Percentiles rank a stretch among this genome's conserved stretches.
phyloP scores from a whole-genome alignment of 2,797 vertebrate genomes.

The Anguilla pacifica region DNA sequence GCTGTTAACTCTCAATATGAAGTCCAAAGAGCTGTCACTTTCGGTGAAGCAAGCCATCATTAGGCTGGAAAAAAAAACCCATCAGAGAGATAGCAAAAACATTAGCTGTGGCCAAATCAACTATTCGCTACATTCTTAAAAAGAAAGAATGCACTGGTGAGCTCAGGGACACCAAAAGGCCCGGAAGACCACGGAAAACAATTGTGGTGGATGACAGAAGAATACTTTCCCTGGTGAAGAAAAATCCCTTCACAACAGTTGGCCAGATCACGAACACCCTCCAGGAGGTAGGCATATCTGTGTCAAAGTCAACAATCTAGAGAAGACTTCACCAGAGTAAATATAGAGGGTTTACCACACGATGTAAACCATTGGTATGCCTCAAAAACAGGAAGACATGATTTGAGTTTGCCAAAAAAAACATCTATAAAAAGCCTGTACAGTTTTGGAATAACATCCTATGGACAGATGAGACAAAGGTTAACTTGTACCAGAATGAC shows the following conservation, averaged over 20 bases:
- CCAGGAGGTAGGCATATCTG: conserved; percentile 40
- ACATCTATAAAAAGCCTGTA: too few species aligned
- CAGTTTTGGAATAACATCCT: too few species aligned
- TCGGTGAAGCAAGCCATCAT: conserved; percentile 32
- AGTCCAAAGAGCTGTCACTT: conserved; percentile 36
- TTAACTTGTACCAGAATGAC: too few species aligned
- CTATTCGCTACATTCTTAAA: conserved; percentile 37
- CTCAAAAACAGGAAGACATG: too few species aligned
- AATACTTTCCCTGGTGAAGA: conserved; percentile 45
- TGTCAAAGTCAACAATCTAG: neutral
- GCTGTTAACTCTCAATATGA: conserved; percentile 16
- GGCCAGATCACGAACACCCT: conserved; percentile 52
- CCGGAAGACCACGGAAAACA: too few species aligned
- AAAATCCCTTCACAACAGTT: conserved; percentile 53
- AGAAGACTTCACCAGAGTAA: too few species aligned
- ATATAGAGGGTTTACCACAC: too few species aligned
- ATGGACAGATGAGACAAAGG: too few species aligned
- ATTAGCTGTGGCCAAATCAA: conserved; percentile 33
- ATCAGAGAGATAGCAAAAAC: conserved; percentile 28
- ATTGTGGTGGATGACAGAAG: neutral
- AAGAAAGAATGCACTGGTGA: too few species aligned
- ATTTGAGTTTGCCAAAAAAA: too few species aligned
- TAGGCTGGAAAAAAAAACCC: neutral
- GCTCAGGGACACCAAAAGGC: neutral
- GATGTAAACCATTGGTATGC: too few species aligned